Evolutionary conservation across 2,797 vertebrate species (phyloP).

Genomic region (Psittacula echo): DNA sequence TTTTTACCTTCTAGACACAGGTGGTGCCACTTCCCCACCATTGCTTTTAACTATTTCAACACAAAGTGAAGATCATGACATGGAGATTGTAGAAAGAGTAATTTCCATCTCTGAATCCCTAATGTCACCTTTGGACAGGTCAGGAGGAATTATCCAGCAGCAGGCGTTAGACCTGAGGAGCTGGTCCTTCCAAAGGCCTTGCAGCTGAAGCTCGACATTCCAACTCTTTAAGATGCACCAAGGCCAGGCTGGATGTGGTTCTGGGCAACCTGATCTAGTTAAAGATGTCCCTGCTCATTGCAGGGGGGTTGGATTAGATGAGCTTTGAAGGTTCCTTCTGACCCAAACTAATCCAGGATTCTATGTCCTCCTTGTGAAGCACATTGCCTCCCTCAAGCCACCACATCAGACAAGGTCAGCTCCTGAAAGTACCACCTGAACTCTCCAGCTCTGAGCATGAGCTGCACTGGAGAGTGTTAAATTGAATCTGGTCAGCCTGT

Average conservation of each 20-base stretch:
- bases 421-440: background rate
- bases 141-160: background rate
- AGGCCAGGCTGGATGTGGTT: background rate
- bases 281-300: background rate
- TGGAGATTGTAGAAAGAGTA: background rate
- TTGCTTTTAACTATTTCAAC: background rate
- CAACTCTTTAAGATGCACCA: background rate
- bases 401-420: background rate
- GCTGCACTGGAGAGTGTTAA: background rate
- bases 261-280: background rate
- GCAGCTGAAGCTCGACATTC: background rate
- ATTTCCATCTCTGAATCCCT: background rate
- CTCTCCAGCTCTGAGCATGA: background rate
- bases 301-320: background rate
- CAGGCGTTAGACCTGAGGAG: background rate
- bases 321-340: background rate
- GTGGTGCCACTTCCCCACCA: background rate
- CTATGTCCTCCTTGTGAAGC: background rate
- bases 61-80: background rate
- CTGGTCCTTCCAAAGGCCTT: background rate
- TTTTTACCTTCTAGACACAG: background rate
- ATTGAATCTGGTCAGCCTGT: background rate
- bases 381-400: fast-evolving
- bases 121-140: background rate
- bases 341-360: background rate